Base-by-base conservation (phyloP, 1,140 invertebrate genomes). In the Propsilocerus akamusi region DNA sequence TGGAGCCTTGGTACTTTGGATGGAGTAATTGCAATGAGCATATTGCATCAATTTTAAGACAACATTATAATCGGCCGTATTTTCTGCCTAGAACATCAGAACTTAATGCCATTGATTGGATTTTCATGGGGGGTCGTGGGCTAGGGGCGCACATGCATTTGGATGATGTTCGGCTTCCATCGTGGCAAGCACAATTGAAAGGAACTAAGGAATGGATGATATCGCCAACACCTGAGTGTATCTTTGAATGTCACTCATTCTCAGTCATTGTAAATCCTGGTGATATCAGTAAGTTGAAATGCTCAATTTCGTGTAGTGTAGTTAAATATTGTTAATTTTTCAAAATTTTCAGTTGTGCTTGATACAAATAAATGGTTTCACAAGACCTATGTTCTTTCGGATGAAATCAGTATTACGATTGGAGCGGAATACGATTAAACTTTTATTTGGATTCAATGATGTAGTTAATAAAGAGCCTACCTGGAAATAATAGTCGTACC, bases 361-460 rank as follows among this genome's bases (percentile, higher is more conserved):
- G 89, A 97, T 65, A 95, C 91, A 1, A 94, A 96, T 64, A 78
- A 80, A 51, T 97, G 93, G 92, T 96, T 90, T 60, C 93, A 97
- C 68, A 78, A 86, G 59, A 97, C 93, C 0, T 66, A 74, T 54
- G 86, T 94, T 50, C 71, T 90, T 23, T 85, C 87, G 1, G 75
- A 83, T 25, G 83, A 88, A 52, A 80, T 95, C 53, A 96, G 91
- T 67, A 90, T 96, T 51, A 92, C 90, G 1, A 95, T 97, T 58
- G 92, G 93, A 22, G 88, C 91, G 0, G 93, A 97, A 66, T 97
- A 87, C 60, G 91, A 97, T 63, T 93, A 69, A 74, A 51, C 51
- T 47, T 48, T 56, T 20, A 48, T 11, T 49, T 49, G 25, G 49
- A 46, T 47, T 57, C 57, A 51, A 47, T 52, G 51, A 48, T 51